Evolutionary conservation across 2,113 vertebrate genomes (phyloP).

Genomic region (Megaceryle maxima): DNA sequence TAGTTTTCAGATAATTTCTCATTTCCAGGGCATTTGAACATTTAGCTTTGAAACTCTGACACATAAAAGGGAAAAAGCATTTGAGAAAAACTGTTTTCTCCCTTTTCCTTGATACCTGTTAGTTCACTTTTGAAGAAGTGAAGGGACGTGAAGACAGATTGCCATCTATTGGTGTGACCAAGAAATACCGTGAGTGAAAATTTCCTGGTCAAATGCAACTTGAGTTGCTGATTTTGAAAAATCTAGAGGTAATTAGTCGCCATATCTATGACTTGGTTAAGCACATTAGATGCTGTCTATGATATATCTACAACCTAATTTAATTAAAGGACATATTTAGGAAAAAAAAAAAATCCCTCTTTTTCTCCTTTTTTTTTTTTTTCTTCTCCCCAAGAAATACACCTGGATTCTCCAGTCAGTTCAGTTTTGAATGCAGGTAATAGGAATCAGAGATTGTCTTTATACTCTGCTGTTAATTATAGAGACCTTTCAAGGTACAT

Average conservation of each 20-base stretch:
- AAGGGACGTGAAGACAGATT: background rate
- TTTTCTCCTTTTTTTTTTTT: background rate
- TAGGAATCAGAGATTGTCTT: background rate
- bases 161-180: constrained; percentile 71
- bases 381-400: background rate
- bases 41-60: constrained; percentile 60
- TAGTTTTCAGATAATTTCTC: constrained; percentile 63
- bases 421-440: background rate
- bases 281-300: background rate
- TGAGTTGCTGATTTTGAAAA: background rate
- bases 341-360: background rate
- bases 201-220: background rate
- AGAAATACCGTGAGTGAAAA: background rate
- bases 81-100: constrained; percentile 48
- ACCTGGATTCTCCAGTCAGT: background rate
- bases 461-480: background rate
- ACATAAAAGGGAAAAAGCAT: constrained; percentile 29
- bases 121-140: background rate
- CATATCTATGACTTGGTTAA: background rate
- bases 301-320: background rate
- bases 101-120: constrained; percentile 26
- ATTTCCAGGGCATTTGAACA: constrained; percentile 58
- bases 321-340: background rate
- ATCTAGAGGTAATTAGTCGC: background rate
- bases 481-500: background rate